A percentile compares a stretch with the other conserved stretches of the same genome.
These are phyloP conservation scores for Epizoanthus scotinus DNA, from an alignment of 92 coral and sea anemone species.

Conservation along the genomic window DNA sequence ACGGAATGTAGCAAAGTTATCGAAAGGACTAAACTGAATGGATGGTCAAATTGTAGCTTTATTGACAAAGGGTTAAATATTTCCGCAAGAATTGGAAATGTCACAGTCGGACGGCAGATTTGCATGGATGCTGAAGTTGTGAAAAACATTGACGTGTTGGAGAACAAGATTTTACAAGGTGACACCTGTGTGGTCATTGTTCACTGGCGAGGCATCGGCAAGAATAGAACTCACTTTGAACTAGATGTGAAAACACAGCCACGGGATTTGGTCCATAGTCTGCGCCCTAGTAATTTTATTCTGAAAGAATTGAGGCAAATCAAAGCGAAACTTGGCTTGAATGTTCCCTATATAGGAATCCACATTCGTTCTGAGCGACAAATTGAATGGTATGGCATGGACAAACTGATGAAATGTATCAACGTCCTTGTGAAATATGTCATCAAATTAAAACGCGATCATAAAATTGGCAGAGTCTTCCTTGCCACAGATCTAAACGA, in stretches of 20 bases:
- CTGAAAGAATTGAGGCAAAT: slow-evolving; percentile 54
- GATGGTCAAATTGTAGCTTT: slow-evolving; percentile 86
- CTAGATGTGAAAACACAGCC: slow-evolving; percentile 64
- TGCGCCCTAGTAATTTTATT: slow-evolving; percentile 68
- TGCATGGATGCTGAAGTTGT: slow-evolving; percentile 89
- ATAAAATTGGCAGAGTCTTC: slow-evolving; percentile 62
- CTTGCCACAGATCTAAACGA: slow-evolving; percentile 84
- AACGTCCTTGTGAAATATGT: slow-evolving; percentile 57
- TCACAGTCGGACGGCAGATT: slow-evolving; percentile 73
- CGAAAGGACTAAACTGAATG: slow-evolving; percentile 41
- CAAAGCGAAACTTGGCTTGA: slow-evolving; percentile 51
- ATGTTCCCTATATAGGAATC: slow-evolving; percentile 67
- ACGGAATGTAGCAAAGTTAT: slow-evolving; percentile 48
- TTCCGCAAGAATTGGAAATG: slow-evolving; percentile 71
- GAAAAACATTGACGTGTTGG: slow-evolving; percentile 57
- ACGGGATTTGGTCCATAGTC: slow-evolving; percentile 71
- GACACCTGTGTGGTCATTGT: slow-evolving; percentile 80
- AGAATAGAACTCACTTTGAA: slow-evolving; percentile 78
- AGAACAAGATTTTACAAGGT: slow-evolving; percentile 57
- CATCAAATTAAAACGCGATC: slow-evolving; percentile 55
- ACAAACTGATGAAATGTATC: slow-evolving; percentile 64
- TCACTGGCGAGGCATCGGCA: slow-evolving; percentile 93
- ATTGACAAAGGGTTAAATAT: slow-evolving; percentile 84
- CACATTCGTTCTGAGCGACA: slow-evolving; percentile 95
- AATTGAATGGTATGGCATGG: slow-evolving; percentile 85